phyloP scores from a whole-genome alignment of 2,113 vertebrate species.

The Engraulis encrasicolus region DNA sequence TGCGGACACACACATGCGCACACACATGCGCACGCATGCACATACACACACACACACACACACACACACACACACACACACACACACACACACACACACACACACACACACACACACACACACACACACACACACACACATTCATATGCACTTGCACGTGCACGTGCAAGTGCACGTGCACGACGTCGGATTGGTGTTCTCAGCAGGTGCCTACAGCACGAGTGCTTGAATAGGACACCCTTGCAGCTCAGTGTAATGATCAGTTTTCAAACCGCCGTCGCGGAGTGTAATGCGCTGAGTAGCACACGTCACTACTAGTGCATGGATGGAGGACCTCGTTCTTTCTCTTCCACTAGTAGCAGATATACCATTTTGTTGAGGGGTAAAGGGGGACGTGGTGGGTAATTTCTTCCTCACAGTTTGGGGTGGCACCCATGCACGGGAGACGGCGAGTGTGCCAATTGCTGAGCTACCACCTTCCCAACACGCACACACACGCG shows the following conservation, averaged over 20 bases:
- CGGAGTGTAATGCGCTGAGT: not conserved
- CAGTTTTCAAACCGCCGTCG: not conserved
- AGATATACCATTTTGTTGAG: not conserved
- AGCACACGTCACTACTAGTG: not conserved
- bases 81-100: too few relatives aligned
- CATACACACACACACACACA: not conserved
- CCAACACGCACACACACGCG: too few relatives aligned
- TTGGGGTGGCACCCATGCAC: conserved; percentile 5
- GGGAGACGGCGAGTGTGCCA: not conserved
- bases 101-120: not conserved
- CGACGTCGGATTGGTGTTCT: not conserved
- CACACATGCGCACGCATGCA: not conserved
- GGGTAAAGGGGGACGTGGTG: not conserved
- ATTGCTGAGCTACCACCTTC: not conserved
- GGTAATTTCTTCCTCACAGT: not conserved
- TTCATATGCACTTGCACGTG: too few relatives aligned
- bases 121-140: not conserved
- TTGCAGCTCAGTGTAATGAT: not conserved
- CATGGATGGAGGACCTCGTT: not conserved
- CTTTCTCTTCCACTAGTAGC: too few relatives aligned
- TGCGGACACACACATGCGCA: not conserved
- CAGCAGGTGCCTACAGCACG: not conserved
- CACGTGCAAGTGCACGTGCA: too few relatives aligned
- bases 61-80: not conserved
- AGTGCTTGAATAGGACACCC: not conserved